A percentile compares a stretch with the other conserved stretches of the same genome.
Conservation (phyloP, 2,888 invertebrate species). For the Ennomos fuscantarius region DNA sequence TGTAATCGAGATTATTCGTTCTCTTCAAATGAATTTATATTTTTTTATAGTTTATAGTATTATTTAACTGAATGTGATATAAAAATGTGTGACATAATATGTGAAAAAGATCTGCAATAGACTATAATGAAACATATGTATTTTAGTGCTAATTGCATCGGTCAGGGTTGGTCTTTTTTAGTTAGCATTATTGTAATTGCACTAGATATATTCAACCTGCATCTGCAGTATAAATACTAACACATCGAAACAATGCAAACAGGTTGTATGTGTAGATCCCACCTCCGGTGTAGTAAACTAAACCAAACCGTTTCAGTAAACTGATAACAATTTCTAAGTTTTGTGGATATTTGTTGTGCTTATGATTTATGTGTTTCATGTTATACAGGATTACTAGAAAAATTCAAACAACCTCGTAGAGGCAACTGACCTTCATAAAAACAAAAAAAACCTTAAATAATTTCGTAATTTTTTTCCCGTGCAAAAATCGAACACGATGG, state of each 20-base stretch:
- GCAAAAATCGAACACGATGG: no score
- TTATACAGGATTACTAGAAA: no score
- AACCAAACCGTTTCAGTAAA: no score
- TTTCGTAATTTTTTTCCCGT: no score
- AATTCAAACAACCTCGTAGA: no score
- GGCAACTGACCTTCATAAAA: no score
- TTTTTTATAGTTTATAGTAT: constrained; percentile 39
- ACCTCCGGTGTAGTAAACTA: constrained; percentile 1
- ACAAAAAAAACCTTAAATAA: no score
- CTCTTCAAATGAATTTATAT: constrained; percentile 35
- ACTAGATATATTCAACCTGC: constrained; percentile 6
- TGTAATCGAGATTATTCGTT: constrained; percentile 30
- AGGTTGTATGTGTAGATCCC: constrained; percentile 12
- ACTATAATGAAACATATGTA: constrained; percentile 6
- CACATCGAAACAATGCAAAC: constrained; percentile 26
- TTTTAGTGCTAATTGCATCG: constrained; percentile 18
- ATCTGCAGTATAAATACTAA: constrained; percentile 7
- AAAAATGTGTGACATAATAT: constrained; percentile 48
- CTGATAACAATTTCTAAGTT: no score
- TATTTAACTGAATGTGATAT: constrained; percentile 47
- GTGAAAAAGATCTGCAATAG: constrained; percentile 35
- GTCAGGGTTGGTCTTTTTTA: constrained; percentile 19
- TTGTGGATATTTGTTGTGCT: no score
- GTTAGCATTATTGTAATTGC: constrained; percentile 15
- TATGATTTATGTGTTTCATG: no score